These are phyloP conservation scores for Drosophila bocqueti DNA, from an alignment of 1,140 invertebrate genomes.

Conservation along the genomic window DNA sequence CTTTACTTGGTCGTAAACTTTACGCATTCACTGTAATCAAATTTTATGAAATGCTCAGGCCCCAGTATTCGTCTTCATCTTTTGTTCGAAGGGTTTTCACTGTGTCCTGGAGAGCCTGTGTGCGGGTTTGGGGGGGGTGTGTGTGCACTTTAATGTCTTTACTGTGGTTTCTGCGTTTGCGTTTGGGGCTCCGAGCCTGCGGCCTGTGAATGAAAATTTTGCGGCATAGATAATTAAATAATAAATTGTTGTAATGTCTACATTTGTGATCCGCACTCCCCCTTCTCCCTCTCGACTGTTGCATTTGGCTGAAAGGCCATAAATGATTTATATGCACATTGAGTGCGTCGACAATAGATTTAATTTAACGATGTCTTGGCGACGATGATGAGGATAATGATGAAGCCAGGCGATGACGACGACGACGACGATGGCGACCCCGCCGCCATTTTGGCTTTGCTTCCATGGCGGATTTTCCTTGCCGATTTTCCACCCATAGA, in stretches of 20 bases:
- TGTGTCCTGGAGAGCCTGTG: constrained; percentile 1
- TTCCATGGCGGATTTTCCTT: constrained; percentile 31
- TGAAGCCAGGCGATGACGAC: constrained; percentile 15
- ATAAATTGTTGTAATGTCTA: constrained; percentile 78
- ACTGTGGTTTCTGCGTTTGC: constrained; percentile 42
- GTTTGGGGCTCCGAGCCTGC: constrained; percentile 29
- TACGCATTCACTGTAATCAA: constrained; percentile 78
- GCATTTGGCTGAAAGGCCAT: constrained; percentile 58
- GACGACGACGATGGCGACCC: constrained; percentile 21
- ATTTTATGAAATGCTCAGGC: constrained; percentile 71
- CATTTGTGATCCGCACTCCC: constrained; percentile 40
- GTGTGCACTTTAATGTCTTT: constrained; percentile 56
- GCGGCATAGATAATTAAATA: constrained; percentile 77
- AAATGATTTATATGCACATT: constrained; percentile 79
- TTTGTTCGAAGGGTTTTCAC: constrained; percentile 27
- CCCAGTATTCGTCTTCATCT: constrained; percentile 19
- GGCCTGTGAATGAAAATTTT: constrained; percentile 71
- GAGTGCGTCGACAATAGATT: constrained; percentile 77
- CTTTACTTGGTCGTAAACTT: constrained; percentile 75
- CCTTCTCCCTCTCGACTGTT: constrained; percentile 6
- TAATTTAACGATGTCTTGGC: constrained; percentile 77
- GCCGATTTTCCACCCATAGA: constrained; percentile 22
- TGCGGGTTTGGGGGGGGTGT: constrained; percentile 3
- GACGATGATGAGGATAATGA: constrained; percentile 46
- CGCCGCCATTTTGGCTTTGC: constrained; percentile 65